A percentile compares a stretch with the other conserved stretches of the same genome.
Evolutionary conservation across 2,113 vertebrate genomes (phyloP).

Genomic region (Lamprotornis superbus): DNA sequence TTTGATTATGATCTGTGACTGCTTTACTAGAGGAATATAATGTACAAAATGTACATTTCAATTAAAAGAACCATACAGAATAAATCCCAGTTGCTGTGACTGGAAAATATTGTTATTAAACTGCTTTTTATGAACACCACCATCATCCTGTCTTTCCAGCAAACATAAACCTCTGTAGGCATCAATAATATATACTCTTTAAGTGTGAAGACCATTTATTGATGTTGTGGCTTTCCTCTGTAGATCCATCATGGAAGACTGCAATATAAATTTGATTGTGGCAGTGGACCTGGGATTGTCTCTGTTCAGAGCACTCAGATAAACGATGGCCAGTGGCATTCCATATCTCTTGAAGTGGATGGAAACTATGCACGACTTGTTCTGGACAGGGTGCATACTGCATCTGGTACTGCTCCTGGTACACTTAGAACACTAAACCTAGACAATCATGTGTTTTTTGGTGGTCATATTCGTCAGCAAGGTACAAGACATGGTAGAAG

Average conservation of each 20-base stretch:
- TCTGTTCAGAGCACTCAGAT: slow-evolving; percentile 93
- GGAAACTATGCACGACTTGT: slow-evolving; percentile 93
- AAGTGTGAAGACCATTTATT: background rate
- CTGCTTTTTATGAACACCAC: background rate
- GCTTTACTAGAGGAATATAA: background rate
- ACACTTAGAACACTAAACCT: slow-evolving; percentile 93
- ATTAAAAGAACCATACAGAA: background rate
- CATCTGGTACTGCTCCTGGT: slow-evolving; percentile 91
- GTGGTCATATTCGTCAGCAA: slow-evolving; percentile 87
- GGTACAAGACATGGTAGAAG: slow-evolving; percentile 77
- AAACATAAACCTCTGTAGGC: background rate
- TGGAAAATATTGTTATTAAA: background rate
- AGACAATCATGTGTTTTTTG: slow-evolving; percentile 89
- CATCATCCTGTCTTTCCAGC: background rate
- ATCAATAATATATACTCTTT: background rate
- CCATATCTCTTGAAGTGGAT: slow-evolving; percentile 87
- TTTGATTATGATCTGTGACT: background rate
- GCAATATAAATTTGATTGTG: slow-evolving; percentile 97
- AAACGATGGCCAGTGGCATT: slow-evolving; percentile 94
- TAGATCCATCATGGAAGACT: slow-evolving; percentile 93
- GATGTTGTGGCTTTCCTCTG: background rate
- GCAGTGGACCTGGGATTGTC: slow-evolving; percentile 93
- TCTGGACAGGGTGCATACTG: slow-evolving; percentile 90
- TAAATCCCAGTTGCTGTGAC: background rate
- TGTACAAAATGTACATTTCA: background rate